Base-by-base conservation (phyloP, 2,888 invertebrate species). In the Petrolisthes manimaculis region DNA sequence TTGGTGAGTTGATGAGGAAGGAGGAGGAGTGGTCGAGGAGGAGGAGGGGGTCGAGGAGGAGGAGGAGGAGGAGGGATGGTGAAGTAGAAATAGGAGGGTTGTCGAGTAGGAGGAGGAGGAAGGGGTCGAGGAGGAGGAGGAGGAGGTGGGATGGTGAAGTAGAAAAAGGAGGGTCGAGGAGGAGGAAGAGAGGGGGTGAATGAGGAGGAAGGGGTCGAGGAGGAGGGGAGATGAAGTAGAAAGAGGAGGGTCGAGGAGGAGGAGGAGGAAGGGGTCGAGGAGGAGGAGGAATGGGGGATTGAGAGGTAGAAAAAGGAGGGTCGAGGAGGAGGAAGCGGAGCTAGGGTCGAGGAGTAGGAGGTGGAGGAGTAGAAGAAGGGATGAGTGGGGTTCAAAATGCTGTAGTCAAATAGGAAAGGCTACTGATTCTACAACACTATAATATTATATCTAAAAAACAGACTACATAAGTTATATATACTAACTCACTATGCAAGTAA, bases 1-100 rank as follows among this genome's bases (percentile, higher is more conserved):
- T 99, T 92, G 99, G 97, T 96, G 92, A 91, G 91, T 83, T 18
- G 14, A 18, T 24, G 75, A 14, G 6, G 55, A 6, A 37, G 80
- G 53, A 69, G 21, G 37, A 12, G 37, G 61, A 8, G 24, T 18
- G 24, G n/a, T 18, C n/a, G 18, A 24, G 24, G 12, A 24, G 75
- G 24, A 8, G 14, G n/a, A 5, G 4, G 75, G 18, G 75, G 21
- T 75, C 21, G 51, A 51, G 75, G 14, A 21, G 71, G 5, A 51
- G 75, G 24, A 37, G 2, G 37, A 1, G 37, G 37, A 37, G 37
- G 37, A n/a, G n/a, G n/a, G n/a, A n/a, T n/a, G n/a, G n/a, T n/a
- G n/a, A n/a, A n/a, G n/a, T n/a, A n/a, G n/a, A 4, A 5, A 5
- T 24, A 21, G 5, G 74, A 0, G 5, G 12, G 6, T 74, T 37